These are phyloP conservation scores for Chrysomallon squamiferum DNA, from an alignment of 1,140 invertebrate species.

Conservation along the genomic window DNA sequence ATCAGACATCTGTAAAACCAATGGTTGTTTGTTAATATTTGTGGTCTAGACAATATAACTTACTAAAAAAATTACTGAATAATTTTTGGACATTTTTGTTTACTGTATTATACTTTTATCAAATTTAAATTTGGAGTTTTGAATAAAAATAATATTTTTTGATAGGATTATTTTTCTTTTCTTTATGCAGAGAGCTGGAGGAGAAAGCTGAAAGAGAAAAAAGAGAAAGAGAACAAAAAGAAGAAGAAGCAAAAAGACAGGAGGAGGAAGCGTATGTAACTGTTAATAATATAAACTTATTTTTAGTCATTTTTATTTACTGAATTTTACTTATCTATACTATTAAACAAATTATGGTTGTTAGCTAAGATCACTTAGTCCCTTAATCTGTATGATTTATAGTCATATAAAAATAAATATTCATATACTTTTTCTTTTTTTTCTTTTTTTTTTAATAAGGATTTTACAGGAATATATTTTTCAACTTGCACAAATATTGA, in stretches of 20 bases:
- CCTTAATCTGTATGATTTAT: too few species aligned
- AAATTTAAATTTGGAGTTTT: too few species aligned
- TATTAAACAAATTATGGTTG: background rate
- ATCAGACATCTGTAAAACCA: too few species aligned
- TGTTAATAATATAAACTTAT: background rate
- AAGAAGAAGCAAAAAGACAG: conserved; percentile 47
- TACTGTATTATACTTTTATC: background rate
- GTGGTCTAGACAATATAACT: too few species aligned
- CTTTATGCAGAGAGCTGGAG: conserved; percentile 47
- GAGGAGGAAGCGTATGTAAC: conserved; percentile 60
- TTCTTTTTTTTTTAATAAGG: too few species aligned
- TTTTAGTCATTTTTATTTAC: background rate
- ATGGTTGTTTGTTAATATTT: background rate
- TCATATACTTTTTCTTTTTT: too few species aligned
- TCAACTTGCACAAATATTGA: too few species aligned
- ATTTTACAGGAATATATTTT: too few species aligned
- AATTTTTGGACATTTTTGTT: background rate
- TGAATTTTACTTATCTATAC: background rate
- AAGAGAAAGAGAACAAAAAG: conserved; percentile 45
- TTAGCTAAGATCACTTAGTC: too few species aligned
- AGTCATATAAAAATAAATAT: too few species aligned
- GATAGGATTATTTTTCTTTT: conserved; percentile 2
- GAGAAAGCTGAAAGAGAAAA: conserved; percentile 51
- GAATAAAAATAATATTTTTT: too few species aligned
- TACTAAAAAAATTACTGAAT: too few species aligned